Evolutionary conservation across 1,140 invertebrate species (phyloP).

Genomic region (Penaeus japonicus): DNA sequence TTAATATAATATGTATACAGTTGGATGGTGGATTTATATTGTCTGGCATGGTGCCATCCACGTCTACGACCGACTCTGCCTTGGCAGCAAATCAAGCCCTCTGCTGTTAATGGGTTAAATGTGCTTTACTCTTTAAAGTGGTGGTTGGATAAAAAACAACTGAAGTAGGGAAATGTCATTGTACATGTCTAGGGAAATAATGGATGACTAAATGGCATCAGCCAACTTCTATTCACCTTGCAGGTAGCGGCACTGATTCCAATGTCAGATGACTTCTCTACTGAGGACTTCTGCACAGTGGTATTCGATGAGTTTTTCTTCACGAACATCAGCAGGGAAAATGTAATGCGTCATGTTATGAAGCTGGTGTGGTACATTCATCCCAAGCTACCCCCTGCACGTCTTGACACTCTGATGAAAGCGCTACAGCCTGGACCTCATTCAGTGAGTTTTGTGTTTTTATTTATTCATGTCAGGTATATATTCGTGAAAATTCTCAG

Average conservation of each 20-base stretch:
- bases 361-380: slow-evolving; percentile 93
- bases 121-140: too few species aligned
- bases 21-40: too few species aligned
- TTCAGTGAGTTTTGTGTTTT: slow-evolving; percentile 14
- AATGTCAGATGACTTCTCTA: slow-evolving; percentile 89
- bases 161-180: too few species aligned
- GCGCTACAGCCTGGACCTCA: slow-evolving; percentile 79
- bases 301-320: slow-evolving; percentile 97
- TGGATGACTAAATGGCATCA: too few species aligned
- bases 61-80: too few species aligned
- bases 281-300: slow-evolving; percentile 94
- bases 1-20: too few species aligned
- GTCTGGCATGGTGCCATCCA: too few species aligned
- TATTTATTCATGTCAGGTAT: not conserved
- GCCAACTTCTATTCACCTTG: slow-evolving; percentile 54
- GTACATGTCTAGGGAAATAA: too few species aligned
- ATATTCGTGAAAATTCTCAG: not conserved
- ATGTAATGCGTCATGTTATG: slow-evolving; percentile 91
- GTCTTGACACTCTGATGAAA: slow-evolving; percentile 84
- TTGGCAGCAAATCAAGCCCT: too few species aligned
- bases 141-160: too few species aligned
- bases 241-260: slow-evolving; percentile 86
- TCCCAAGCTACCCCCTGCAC: slow-evolving; percentile 80
- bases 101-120: too few species aligned
- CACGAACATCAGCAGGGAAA: slow-evolving; percentile 85